These are phyloP conservation scores for Macrosteles quadrilineatus DNA, from an alignment of 1,140 invertebrate genomes.

Conservation along the genomic window DNA sequence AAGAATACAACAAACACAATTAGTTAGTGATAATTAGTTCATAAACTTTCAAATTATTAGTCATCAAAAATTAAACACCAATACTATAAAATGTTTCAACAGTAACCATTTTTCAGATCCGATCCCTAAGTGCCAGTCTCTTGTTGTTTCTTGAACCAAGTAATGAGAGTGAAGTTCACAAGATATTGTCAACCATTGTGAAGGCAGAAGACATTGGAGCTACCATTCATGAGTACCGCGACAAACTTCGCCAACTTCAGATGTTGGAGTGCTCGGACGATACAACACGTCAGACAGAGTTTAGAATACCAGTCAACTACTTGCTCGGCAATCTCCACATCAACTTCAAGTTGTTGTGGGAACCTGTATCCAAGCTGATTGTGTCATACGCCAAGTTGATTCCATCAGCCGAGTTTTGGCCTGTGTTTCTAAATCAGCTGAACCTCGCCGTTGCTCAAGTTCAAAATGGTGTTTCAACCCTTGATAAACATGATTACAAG, in stretches of 20 bases:
- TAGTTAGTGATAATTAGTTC: too few relatives aligned
- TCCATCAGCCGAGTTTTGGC: conserved; percentile 73
- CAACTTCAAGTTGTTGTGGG: conserved; percentile 89
- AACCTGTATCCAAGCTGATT: conserved; percentile 74
- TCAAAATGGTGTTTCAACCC: background rate
- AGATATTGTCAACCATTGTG: conserved; percentile 66
- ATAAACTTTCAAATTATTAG: too few relatives aligned
- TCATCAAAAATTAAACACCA: too few relatives aligned
- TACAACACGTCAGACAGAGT: background rate
- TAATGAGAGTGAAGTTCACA: conserved; percentile 44
- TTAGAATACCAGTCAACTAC: conserved; percentile 63
- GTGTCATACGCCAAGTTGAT: conserved; percentile 68
- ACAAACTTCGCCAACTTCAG: conserved; percentile 71
- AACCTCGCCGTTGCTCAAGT: conserved; percentile 49
- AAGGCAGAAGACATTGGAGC: conserved; percentile 66
- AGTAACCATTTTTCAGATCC: conserved; percentile 58
- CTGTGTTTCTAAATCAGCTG: conserved; percentile 66
- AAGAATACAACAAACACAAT: too few relatives aligned
- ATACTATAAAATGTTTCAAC: too few relatives aligned
- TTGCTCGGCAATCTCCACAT: conserved; percentile 79
- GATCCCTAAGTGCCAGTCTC: conserved; percentile 68
- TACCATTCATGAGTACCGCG: conserved; percentile 73
- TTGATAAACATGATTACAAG: background rate
- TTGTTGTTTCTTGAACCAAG: conserved; percentile 67
- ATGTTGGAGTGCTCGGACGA: conserved; percentile 57